Evolutionary conservation across 2,113 vertebrate genomes (phyloP).

Genomic region (Pycnonotus jocosus): DNA sequence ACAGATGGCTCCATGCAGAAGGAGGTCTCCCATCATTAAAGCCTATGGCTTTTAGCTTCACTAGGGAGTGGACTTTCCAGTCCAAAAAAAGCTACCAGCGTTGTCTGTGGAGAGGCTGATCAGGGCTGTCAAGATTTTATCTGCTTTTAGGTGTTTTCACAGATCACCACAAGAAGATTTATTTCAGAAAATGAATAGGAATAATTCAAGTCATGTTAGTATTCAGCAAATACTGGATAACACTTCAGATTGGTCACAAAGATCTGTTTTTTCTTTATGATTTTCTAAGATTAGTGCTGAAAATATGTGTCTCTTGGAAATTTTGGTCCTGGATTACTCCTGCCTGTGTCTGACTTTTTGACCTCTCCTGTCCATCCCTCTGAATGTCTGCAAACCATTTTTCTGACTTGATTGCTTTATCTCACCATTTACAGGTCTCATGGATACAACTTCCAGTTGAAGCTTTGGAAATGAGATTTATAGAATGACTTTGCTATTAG

Average conservation of each 20-base stretch:
- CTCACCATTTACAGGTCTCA: not conserved
- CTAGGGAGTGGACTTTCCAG: not conserved
- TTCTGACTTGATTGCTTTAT: not conserved
- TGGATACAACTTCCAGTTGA: not conserved
- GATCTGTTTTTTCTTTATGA: not conserved
- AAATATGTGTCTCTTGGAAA: not conserved
- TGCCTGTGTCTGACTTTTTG: not conserved
- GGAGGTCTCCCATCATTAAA: not conserved
- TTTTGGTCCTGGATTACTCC: not conserved
- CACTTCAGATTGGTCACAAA: not conserved
- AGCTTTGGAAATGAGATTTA: not conserved
- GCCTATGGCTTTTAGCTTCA: not conserved
- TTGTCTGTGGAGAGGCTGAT: not conserved
- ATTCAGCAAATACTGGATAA: not conserved
- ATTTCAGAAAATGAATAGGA: not conserved
- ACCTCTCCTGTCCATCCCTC: not conserved
- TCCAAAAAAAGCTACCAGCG: not conserved
- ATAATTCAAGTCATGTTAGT: not conserved
- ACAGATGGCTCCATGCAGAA: slow-evolving; percentile 23
- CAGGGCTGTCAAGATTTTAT: not conserved
- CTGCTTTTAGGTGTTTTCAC: not conserved
- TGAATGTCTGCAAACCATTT: not conserved
- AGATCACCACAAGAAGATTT: not conserved
- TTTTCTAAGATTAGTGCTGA: not conserved
- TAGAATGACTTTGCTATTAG: not conserved